Evolutionary conservation across 2,888 invertebrate genomes (phyloP).

Genomic region (Eubasilissa splendida): DNA sequence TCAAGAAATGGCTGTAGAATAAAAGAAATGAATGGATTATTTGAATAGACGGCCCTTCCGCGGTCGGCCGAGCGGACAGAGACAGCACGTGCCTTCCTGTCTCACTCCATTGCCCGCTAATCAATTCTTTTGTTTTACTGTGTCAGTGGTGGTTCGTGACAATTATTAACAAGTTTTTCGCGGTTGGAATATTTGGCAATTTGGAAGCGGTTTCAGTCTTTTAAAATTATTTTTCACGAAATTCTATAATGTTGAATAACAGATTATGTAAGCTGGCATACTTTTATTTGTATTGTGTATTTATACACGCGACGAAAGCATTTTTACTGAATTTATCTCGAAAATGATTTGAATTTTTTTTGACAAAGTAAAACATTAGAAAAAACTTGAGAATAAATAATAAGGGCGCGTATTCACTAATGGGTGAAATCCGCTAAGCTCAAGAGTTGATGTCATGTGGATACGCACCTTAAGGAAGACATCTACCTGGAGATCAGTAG

Average conservation of each 20-base stretch:
- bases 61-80: neutral
- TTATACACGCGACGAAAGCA: too few relatives aligned
- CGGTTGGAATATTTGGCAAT: neutral
- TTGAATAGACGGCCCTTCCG: conserved; percentile 16
- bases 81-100: conserved; percentile 23
- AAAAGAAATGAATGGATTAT: conserved; percentile 14
- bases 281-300: too few relatives aligned
- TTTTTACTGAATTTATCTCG: too few relatives aligned
- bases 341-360: too few relatives aligned
- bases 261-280: too few relatives aligned
- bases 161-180: neutral
- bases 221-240: neutral
- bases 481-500: too few relatives aligned
- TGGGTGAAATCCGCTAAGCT: neutral
- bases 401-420: too few relatives aligned
- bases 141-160: conserved; percentile 21
- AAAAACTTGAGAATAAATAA: too few relatives aligned
- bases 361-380: too few relatives aligned
- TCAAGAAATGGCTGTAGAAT: neutral
- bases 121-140: conserved; percentile 25
- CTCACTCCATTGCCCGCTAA: conserved; percentile 2
- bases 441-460: neutral
- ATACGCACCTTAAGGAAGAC: too few relatives aligned
- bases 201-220: neutral
- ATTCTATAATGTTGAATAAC: neutral